Conservation (phyloP, 1,140 invertebrate genomes). For the Pachyrhynchus sulphureomaculatus region DNA sequence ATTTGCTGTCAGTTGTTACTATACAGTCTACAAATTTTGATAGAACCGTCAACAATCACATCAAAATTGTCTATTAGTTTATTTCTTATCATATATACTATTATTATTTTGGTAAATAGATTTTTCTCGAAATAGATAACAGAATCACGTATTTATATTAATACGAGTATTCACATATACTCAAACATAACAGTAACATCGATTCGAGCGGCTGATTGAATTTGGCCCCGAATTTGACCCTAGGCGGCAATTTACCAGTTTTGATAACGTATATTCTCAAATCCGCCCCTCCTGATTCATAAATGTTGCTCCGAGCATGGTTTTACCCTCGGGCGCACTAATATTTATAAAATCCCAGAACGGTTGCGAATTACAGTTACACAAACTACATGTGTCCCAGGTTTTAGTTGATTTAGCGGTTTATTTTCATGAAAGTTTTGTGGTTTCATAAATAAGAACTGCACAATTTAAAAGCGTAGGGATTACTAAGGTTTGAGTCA, state of each 20-base stretch:
- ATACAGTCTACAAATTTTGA: too few relatives aligned
- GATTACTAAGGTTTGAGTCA: too few relatives aligned
- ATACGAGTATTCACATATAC: too few relatives aligned
- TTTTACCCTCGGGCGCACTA: constrained; percentile 8
- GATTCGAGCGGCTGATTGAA: constrained; percentile 11
- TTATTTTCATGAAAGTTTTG: not conserved
- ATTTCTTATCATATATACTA: too few relatives aligned
- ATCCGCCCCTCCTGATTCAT: constrained; percentile 19
- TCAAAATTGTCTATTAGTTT: too few relatives aligned
- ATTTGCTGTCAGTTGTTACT: too few relatives aligned
- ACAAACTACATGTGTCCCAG: not conserved
- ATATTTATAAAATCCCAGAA: constrained; percentile 15
- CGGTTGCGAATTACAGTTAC: not conserved
- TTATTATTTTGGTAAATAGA: too few relatives aligned
- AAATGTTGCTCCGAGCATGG: constrained; percentile 7
- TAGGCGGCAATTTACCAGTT: constrained; percentile 12
- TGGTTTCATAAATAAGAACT: too few relatives aligned
- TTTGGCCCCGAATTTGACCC: constrained; percentile 4
- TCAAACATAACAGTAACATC: not conserved
- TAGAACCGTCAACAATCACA: too few relatives aligned
- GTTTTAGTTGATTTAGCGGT: not conserved
- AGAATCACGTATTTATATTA: too few relatives aligned
- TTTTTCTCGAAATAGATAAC: too few relatives aligned
- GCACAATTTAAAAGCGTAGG: too few relatives aligned
- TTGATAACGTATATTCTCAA: constrained; percentile 17